Conservation (phyloP, 2,888 invertebrate species). For the Ischnura elegans region DNA sequence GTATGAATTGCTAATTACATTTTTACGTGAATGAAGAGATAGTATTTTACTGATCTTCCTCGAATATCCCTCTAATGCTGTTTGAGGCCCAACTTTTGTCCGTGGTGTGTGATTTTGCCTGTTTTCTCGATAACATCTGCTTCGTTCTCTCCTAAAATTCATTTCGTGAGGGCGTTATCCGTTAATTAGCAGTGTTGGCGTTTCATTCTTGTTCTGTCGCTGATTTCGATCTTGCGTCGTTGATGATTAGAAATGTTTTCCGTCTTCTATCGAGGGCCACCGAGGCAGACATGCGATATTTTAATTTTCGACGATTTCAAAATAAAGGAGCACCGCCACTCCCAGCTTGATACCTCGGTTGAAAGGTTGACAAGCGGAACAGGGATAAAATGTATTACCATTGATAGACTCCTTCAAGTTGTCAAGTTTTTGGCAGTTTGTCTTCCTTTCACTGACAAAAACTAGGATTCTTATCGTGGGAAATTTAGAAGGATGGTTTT, state of each 20-base stretch:
- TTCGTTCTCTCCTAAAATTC: neutral
- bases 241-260: neutral
- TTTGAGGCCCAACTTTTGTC: neutral
- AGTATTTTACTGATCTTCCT: too few relatives aligned
- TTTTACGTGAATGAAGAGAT: too few relatives aligned
- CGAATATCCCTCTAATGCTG: neutral
- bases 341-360: neutral
- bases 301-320: neutral
- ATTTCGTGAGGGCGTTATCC: conserved; percentile 10
- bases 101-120: neutral
- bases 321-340: neutral
- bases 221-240: neutral
- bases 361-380: neutral
- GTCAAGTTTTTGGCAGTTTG: neutral
- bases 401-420: neutral
- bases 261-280: neutral
- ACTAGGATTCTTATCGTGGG: too few relatives aligned
- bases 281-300: neutral
- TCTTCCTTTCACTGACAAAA: neutral
- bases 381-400: neutral
- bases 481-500: too few relatives aligned
- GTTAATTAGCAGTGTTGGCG: neutral
- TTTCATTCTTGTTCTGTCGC: neutral
- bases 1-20: too few relatives aligned
- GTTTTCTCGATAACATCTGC: neutral